phyloP scores from a whole-genome alignment of 2,888 invertebrate species.

The Drosophila merina region DNA sequence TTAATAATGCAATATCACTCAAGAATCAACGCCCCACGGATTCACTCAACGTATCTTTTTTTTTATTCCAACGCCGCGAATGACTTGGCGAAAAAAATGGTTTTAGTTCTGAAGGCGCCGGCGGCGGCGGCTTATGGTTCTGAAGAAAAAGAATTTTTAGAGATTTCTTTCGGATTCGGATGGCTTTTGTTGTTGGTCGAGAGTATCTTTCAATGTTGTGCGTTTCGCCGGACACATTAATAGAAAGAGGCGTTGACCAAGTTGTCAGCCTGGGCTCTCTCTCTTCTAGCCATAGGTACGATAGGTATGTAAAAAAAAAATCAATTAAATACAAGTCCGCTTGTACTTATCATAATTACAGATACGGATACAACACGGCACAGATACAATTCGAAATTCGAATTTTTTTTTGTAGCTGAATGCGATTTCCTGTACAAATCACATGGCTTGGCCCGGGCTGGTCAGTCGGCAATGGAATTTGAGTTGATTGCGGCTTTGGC shows the following conservation, averaged over 20 bases:
- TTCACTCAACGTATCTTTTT: conserved; percentile 48
- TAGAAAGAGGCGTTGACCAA: conserved; percentile 68
- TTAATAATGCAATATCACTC: conserved; percentile 78
- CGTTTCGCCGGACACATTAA: conserved; percentile 69
- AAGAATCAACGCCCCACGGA: conserved; percentile 76
- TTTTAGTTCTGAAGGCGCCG: conserved; percentile 59
- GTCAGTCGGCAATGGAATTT: conserved; percentile 52
- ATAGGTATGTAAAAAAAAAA: conserved; percentile 49
- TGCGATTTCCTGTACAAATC: conserved; percentile 75
- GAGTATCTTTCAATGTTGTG: conserved; percentile 55
- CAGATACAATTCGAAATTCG: conserved; percentile 36
- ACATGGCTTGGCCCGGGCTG: conserved; percentile 38
- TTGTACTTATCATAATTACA: conserved; percentile 76
- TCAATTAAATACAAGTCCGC: conserved; percentile 71
- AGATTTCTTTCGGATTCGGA: conserved; percentile 51
- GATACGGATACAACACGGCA: conserved; percentile 46
- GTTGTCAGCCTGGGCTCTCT: conserved; percentile 64
- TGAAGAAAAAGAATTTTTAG: conserved; percentile 58
- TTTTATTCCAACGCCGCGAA: conserved; percentile 14
- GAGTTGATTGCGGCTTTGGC: conserved; percentile 59
- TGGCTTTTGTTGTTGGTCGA: conserved; percentile 29
- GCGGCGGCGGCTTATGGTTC: conserved; percentile 57
- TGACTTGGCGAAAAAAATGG: conserved; percentile 40
- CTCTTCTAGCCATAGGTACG: conserved; percentile 42
- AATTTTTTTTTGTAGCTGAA: conserved; percentile 33